Evolutionary conservation across 30 jellyfish, hydroid and myxozoan genomes (phyloP), one percentile per base, ranked within the genome.

Genomic region (Pelagia noctiluca): DNA sequence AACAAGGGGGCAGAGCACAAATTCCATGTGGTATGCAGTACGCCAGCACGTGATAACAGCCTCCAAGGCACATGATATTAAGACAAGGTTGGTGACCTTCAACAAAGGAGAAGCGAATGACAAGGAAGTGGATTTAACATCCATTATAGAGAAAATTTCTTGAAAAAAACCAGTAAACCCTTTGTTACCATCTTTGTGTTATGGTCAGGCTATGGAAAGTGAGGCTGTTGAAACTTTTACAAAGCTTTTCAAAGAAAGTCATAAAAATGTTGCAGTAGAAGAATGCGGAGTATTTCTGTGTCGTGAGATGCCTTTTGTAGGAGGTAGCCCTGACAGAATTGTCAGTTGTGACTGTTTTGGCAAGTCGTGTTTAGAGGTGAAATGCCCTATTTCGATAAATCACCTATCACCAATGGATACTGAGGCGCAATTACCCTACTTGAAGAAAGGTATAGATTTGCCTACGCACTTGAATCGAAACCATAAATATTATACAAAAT

Each of bases 161-260:
- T 67, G 53, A 28, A 31, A 21, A 13, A 26, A 66, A 31, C 16
- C 63, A 29, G 75, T 86, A 13, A 75, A 77, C 67, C 88, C 92
- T 29, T 60, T 73, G 2, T 34, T 63, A 32, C 96, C 89, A 35
- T 88, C 96, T 31, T 65, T 77, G 70, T 68, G 65, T 34, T 87
- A 87, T 78, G 93, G 94, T 13, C 52, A 92, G 50, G 69, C 47
- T n/a, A 87, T 78, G 96, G 96, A 67, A 47, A 25, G 26, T 30
- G 75, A 75, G 4, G 86, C 86, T 8, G 75, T 75, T 13, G 24
- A 28, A 5, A 0, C 86, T 48, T 48, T 75, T 32, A 19, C 22
- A 24, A 63, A 28, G 50, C 25, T 30, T 22, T 52, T 48, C 35
- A 54, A 76, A 76, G 62, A 35, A 35, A 18, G 28, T 3, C 89